Conservation (phyloP, 2,888 invertebrate species). For the Ditula angustiorana region DNA sequence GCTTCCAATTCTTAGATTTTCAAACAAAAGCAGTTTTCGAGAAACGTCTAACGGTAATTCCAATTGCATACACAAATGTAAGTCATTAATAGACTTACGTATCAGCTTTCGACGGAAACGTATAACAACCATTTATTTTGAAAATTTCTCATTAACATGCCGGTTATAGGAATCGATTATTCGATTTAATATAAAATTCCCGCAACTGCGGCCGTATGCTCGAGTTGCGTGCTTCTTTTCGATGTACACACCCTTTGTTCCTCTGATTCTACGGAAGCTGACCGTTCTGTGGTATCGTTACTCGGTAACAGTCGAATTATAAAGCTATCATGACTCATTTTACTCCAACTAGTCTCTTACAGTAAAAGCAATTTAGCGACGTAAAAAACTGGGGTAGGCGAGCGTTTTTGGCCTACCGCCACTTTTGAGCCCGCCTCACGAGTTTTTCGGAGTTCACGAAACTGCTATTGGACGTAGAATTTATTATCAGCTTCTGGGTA, state of each 20-base stretch:
- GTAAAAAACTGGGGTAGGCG: background rate
- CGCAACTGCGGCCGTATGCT: background rate
- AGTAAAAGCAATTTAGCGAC: background rate
- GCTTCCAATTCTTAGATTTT: no score
- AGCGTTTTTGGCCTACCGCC: background rate
- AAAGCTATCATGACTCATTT: constrained; percentile 32
- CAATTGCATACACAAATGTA: constrained; percentile 6
- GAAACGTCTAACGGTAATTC: background rate
- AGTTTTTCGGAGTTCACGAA: background rate
- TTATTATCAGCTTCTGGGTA: background rate
- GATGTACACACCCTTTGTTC: constrained; percentile 22
- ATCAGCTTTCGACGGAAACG: constrained; percentile 15
- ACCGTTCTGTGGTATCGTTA: constrained; percentile 15
- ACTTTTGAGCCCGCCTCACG: background rate
- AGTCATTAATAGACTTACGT: background rate
- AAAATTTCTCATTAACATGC: constrained; percentile 14
- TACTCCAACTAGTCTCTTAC: background rate
- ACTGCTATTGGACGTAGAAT: background rate
- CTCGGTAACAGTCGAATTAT: constrained; percentile 27
- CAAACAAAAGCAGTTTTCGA: background rate
- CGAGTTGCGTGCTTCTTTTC: background rate
- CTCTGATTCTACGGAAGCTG: constrained; percentile 28
- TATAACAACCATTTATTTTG: constrained; percentile 7
- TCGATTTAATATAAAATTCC: constrained; percentile 12
- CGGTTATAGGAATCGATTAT: constrained; percentile 11